Percentiles rank a stretch among this genome's conserved stretches.
Conservation (phyloP, 2,888 invertebrate species). For the Meliscaeva auricollis region DNA sequence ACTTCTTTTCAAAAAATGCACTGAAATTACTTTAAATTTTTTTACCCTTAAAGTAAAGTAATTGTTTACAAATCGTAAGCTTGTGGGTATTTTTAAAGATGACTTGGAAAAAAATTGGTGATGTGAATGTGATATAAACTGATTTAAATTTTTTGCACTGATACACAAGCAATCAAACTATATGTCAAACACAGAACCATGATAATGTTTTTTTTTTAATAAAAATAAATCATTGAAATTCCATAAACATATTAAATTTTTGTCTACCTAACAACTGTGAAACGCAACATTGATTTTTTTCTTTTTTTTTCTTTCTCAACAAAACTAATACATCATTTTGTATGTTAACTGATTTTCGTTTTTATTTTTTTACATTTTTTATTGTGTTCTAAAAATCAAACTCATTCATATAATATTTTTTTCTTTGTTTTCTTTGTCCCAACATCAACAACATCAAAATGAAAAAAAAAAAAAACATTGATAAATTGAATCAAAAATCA, state of each 20-base stretch:
- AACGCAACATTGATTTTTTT: constrained; percentile 23
- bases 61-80: too few relatives aligned
- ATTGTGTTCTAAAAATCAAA: background rate
- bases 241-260: background rate
- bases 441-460: constrained; percentile 9
- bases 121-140: too few relatives aligned
- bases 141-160: too few relatives aligned
- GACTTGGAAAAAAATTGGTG: too few relatives aligned
- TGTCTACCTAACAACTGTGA: constrained; percentile 27
- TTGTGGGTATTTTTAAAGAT: too few relatives aligned
- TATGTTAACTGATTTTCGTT: constrained; percentile 7
- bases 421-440: constrained; percentile 14
- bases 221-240: background rate
- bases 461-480: constrained; percentile 6
- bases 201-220: too few relatives aligned
- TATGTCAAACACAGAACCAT: background rate
- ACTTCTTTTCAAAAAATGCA: too few relatives aligned
- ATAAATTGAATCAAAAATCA: constrained; percentile 40
- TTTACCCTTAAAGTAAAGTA: too few relatives aligned
- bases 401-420: background rate
- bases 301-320: background rate
- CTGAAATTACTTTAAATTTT: too few relatives aligned
- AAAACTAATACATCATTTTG: constrained; percentile 4
- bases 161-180: too few relatives aligned
- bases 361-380: background rate